phyloP scores from a whole-genome alignment of 2,113 vertebrate species.

The Willisornis vidua region DNA sequence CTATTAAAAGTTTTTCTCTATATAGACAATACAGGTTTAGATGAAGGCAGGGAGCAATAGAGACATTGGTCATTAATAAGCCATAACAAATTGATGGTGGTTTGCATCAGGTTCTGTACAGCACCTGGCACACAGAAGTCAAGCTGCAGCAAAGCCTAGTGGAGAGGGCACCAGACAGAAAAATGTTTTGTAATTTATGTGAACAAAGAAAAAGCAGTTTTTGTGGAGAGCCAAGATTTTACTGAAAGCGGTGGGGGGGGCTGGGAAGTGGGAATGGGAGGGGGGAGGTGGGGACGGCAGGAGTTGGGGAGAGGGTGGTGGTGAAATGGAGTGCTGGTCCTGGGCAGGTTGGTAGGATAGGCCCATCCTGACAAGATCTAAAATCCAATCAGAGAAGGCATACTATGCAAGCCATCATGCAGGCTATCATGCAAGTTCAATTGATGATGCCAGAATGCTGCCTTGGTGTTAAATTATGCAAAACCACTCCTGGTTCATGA shows the following conservation, averaged over 20 bases:
- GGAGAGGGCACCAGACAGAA: background rate
- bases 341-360: too few species aligned
- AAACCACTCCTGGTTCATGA: too few species aligned
- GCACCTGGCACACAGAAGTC: fast-evolving
- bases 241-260: background rate
- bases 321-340: too few species aligned
- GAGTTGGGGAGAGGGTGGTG: too few species aligned
- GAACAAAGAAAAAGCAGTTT: background rate
- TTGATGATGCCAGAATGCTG: too few species aligned
- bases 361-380: too few species aligned
- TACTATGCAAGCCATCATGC: too few species aligned
- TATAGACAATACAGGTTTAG: background rate
- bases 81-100: background rate
- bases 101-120: background rate
- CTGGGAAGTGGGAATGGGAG: too few species aligned
- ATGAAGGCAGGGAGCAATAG: background rate
- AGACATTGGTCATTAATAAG: background rate
- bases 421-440: too few species aligned
- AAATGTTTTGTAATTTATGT: background rate
- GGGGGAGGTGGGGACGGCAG: too few species aligned
- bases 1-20: background rate
- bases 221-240: background rate
- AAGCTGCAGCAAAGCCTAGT: background rate
- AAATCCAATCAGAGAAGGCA: too few species aligned
- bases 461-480: too few species aligned